Conservation (phyloP, 30 jellyfish, hydroid and myxozoan genomes). For the Mastigias papua region DNA sequence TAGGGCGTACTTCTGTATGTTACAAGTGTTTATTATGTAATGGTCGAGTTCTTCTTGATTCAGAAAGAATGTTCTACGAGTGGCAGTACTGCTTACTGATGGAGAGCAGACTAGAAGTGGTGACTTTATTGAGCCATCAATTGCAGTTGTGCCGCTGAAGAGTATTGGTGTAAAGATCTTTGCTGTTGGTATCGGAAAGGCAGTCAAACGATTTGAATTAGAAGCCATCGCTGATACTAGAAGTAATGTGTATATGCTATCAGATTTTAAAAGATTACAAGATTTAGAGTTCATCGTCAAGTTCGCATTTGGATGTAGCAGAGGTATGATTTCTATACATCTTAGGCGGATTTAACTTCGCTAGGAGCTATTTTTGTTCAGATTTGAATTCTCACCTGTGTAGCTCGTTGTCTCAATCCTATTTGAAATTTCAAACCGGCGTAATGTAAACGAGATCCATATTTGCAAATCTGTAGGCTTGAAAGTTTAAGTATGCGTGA, state of each 20-base stretch:
- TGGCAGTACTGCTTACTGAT: constrained; percentile 59
- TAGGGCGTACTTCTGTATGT: too few relatives aligned
- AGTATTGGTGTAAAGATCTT: constrained; percentile 31
- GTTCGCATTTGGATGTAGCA: constrained; percentile 32
- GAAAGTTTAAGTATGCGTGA: too few relatives aligned
- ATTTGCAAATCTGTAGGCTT: too few relatives aligned
- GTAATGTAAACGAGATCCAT: too few relatives aligned
- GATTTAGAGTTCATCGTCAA: constrained; percentile 5
- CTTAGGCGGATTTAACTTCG: too few relatives aligned
- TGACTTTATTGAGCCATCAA: constrained; percentile 56
- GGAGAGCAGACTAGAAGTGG: constrained; percentile 70
- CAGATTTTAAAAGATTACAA: not conserved
- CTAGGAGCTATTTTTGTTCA: too few relatives aligned
- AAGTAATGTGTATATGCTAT: constrained; percentile 33
- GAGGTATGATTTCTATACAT: constrained; percentile 17
- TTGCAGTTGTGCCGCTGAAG: constrained; percentile 54
- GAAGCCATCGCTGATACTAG: constrained; percentile 40
- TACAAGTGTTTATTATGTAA: too few relatives aligned
- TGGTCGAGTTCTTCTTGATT: not conserved
- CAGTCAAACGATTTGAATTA: constrained; percentile 24
- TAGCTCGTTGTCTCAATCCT: too few relatives aligned
- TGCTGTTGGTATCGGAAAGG: constrained; percentile 56
- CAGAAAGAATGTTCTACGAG: constrained; percentile 53
- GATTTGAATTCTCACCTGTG: too few relatives aligned
- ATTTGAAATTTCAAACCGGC: too few relatives aligned